phyloP scores from a whole-genome alignment of 2,113 vertebrate species.

The Sylvilagus bachmani region DNA sequence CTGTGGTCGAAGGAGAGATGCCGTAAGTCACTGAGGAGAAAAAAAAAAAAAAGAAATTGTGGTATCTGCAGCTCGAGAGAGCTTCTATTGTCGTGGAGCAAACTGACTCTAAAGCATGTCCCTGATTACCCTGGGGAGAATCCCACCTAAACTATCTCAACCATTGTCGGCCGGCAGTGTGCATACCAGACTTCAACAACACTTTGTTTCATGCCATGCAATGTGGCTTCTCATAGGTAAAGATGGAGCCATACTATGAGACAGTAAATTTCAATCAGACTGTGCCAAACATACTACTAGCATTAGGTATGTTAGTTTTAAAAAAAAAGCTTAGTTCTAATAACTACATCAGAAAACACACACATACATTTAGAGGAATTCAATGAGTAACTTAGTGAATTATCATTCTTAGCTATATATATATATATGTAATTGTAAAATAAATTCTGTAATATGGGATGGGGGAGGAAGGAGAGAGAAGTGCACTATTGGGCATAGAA shows the following conservation, averaged over 20 bases:
- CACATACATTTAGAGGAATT: background rate
- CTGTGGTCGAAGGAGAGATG: no score
- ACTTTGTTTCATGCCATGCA: background rate
- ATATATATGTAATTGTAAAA: background rate
- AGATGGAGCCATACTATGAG: background rate
- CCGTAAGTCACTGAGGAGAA: no score
- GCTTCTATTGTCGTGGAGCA: background rate
- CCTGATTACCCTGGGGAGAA: background rate
- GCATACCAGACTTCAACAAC: background rate
- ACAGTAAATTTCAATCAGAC: background rate
- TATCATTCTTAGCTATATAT: background rate
- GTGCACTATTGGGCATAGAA: no score
- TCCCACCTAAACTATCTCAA: background rate
- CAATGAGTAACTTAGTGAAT: background rate
- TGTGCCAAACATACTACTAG: slow-evolving; percentile 7
- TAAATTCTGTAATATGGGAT: no score
- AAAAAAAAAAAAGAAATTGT: background rate
- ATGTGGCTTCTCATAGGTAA: background rate
- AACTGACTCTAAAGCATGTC: background rate
- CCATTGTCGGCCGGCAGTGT: background rate
- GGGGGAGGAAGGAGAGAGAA: no score
- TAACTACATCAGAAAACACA: slow-evolving; percentile 55
- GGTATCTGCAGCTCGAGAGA: background rate
- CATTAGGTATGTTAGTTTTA: background rate
- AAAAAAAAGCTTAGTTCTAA: background rate